Conservation (phyloP, 2,113 vertebrate species). For the Esox niger region DNA sequence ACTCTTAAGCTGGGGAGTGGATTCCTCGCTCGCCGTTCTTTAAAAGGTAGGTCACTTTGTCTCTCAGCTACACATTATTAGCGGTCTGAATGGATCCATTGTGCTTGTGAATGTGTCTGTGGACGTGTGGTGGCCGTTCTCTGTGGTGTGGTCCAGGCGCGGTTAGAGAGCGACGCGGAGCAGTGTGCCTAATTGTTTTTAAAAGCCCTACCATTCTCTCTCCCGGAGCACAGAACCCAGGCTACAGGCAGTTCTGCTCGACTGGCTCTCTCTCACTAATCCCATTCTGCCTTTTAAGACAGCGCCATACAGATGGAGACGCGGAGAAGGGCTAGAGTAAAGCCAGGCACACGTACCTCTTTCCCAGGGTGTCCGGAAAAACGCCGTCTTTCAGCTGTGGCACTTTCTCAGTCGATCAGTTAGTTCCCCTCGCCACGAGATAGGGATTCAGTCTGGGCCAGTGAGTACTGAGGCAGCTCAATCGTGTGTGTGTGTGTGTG, state of each 20-base stretch:
- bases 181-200: constrained; percentile 62
- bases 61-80: constrained; percentile 27
- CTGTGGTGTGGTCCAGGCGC: constrained; percentile 22
- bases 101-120: constrained; percentile 9
- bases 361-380: constrained; percentile 34
- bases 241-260: constrained; percentile 15
- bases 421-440: constrained; percentile 65
- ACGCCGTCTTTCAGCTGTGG: constrained; percentile 33
- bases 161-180: constrained; percentile 43
- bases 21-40: constrained; percentile 85
- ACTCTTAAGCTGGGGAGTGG: constrained; percentile 86
- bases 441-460: constrained; percentile 46
- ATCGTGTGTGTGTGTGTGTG: constrained; percentile 15
- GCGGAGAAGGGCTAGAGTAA: constrained; percentile 48
- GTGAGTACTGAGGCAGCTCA: no score
- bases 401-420: constrained; percentile 10
- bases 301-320: constrained; percentile 37
- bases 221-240: neutral
- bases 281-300: constrained; percentile 40
- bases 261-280: constrained; percentile 20
- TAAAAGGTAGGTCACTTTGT: constrained; percentile 93
- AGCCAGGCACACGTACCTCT: constrained; percentile 69
- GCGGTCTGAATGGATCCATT: neutral
- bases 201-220: constrained; percentile 39
- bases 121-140: constrained; percentile 27